Percentiles rank a stretch among this genome's conserved stretches.
These are phyloP conservation scores for Lepidonotus clava DNA, from an alignment of 2,888 invertebrate genomes.

Conservation along the genomic window DNA sequence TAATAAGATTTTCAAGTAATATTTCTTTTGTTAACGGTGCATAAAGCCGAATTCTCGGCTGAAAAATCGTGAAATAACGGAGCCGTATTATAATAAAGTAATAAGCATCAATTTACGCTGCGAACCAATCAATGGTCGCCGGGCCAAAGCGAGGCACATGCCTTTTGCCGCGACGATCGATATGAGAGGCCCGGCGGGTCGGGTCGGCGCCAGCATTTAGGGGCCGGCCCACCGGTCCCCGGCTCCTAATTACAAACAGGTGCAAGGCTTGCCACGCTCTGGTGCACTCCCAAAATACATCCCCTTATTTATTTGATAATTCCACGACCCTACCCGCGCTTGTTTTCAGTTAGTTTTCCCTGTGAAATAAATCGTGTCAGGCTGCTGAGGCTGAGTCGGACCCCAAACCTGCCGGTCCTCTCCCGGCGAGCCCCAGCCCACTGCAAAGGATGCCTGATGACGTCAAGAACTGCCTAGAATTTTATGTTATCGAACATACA, in stretches of 20 bases:
- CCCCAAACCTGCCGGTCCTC: not conserved
- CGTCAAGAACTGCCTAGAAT: slow-evolving; percentile 54
- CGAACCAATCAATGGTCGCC: slow-evolving; percentile 54
- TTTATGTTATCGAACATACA: slow-evolving; percentile 53
- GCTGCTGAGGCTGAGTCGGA: slow-evolving; percentile 31
- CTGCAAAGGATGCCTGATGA: slow-evolving; percentile 50
- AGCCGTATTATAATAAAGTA: slow-evolving; percentile 62
- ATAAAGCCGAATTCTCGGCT: slow-evolving; percentile 64
- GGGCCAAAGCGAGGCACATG: slow-evolving; percentile 58
- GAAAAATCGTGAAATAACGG: slow-evolving; percentile 64
- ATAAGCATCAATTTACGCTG: slow-evolving; percentile 56
- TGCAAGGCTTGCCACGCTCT: not conserved
- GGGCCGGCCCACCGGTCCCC: not conserved
- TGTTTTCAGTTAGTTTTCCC: no score
- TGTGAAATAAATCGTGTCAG: not conserved
- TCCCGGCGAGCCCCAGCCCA: slow-evolving; percentile 19
- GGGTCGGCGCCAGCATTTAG: not conserved
- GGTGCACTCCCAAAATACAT: not conserved
- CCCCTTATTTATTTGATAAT: no score
- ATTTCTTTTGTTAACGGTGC: slow-evolving; percentile 61
- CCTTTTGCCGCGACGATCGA: slow-evolving; percentile 51
- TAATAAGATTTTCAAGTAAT: slow-evolving; percentile 58
- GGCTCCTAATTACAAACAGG: not conserved
- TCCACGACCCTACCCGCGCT: no score
- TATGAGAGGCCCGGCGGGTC: not conserved